Conservation (phyloP, 2,888 invertebrate species). For the Masnerella sp. region DNA sequence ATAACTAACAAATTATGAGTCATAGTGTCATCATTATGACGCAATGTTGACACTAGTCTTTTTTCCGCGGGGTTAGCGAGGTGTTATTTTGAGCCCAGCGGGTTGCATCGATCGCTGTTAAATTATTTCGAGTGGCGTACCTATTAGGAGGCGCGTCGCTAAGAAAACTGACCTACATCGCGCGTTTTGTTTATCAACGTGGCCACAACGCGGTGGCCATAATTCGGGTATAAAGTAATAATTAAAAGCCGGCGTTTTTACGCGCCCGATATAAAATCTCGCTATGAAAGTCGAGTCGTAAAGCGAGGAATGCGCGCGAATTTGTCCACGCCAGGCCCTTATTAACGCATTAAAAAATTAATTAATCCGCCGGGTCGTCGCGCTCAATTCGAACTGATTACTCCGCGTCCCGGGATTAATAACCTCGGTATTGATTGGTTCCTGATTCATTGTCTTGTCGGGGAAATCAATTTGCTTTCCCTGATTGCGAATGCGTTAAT, state of each 20-base stretch:
- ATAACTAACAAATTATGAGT: too few relatives aligned
- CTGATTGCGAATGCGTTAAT: conserved; percentile 5
- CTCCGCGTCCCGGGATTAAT: background rate
- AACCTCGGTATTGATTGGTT: background rate
- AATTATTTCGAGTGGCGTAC: conserved; percentile 76
- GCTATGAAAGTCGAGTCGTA: too few relatives aligned
- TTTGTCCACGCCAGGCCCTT: conserved; percentile 13
- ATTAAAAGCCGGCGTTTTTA: too few relatives aligned
- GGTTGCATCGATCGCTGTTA: conserved; percentile 75
- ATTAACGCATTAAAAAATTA: conserved; percentile 26
- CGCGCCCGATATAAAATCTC: too few relatives aligned
- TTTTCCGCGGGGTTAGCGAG: conserved; percentile 14
- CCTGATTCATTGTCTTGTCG: conserved; percentile 3
- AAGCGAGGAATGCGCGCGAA: background rate
- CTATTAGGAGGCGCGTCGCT: conserved; percentile 69
- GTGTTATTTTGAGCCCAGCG: conserved; percentile 72
- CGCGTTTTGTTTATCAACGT: conserved; percentile 36
- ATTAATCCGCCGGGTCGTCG: conserved; percentile 9
- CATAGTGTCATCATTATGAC: too few relatives aligned
- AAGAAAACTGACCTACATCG: conserved; percentile 76
- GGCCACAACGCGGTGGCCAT: too few relatives aligned
- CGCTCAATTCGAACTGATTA: conserved; percentile 14
- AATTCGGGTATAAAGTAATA: too few relatives aligned
- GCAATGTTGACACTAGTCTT: too few relatives aligned
- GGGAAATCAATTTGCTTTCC: background rate